Conservation (phyloP, 2,113 vertebrate genomes). For the Plecotus auritus region DNA sequence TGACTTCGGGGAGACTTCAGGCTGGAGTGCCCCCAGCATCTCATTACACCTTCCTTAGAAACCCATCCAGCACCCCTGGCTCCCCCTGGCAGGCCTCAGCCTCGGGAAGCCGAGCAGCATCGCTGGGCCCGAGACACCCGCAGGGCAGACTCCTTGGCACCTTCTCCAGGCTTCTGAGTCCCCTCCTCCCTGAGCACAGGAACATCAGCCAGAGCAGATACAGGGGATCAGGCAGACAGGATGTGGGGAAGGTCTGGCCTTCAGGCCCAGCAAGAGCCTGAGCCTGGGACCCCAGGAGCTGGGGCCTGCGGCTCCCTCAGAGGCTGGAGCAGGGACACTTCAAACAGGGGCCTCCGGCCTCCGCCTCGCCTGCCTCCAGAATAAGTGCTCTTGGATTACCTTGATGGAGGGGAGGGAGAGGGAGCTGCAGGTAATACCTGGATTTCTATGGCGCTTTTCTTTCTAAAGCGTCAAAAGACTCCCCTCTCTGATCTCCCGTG, state of each 20-base stretch:
- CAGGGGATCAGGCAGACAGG: slow-evolving; percentile 11
- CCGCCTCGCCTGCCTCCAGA: neutral
- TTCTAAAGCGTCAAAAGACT: slow-evolving; percentile 36
- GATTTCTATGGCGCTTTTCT: slow-evolving; percentile 43
- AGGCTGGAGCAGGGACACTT: slow-evolving; percentile 2
- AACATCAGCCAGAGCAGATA: slow-evolving; percentile 19
- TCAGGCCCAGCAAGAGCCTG: neutral
- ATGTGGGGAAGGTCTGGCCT: neutral
- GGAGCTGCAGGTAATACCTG: slow-evolving; percentile 25
- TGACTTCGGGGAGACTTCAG: neutral
- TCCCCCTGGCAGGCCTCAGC: neutral
- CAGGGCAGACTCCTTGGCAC: slow-evolving; percentile 21
- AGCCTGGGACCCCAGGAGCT: neutral
- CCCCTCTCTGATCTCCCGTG: neutral
- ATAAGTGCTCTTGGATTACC: slow-evolving; percentile 26
- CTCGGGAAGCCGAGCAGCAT: neutral
- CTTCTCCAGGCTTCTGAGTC: neutral
- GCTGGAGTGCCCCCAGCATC: neutral
- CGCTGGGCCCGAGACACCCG: neutral
- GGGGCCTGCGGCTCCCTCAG: neutral
- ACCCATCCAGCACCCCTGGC: neutral
- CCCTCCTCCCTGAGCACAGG: neutral
- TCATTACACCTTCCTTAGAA: neutral
- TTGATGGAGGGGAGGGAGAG: neutral
- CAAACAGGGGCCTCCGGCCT: neutral